Conservation (phyloP, 2,888 invertebrate genomes). For the Cylloceria caligata region DNA sequence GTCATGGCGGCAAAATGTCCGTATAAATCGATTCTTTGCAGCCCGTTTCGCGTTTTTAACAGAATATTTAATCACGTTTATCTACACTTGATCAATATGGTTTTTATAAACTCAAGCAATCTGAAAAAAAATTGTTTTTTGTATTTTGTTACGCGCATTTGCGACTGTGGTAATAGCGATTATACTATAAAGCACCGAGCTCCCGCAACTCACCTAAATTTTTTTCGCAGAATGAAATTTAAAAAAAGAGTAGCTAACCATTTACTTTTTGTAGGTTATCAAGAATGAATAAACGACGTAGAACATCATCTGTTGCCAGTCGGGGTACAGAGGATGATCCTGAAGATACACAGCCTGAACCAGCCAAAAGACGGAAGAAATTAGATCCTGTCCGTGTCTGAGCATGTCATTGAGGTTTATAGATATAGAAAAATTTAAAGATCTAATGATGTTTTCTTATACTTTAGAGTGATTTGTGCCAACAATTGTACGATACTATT, state of each 20-base stretch:
- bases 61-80: neutral
- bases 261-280: slow-evolving; percentile 65
- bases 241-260: neutral
- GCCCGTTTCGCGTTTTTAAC: slow-evolving; percentile 16
- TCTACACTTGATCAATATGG: slow-evolving; percentile 6
- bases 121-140: neutral
- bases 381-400: slow-evolving; percentile 89
- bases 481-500: slow-evolving; percentile 96
- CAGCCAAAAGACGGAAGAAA: slow-evolving; percentile 88
- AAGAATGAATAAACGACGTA: slow-evolving; percentile 91
- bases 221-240: neutral
- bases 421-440: neutral
- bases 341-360: slow-evolving; percentile 87
- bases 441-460: neutral
- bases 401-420: neutral
- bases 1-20: slow-evolving; percentile 78
- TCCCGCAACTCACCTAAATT: neutral
- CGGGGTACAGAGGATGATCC: slow-evolving; percentile 90
- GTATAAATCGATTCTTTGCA: slow-evolving; percentile 63
- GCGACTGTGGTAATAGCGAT: neutral
- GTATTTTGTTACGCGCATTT: neutral
- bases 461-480: slow-evolving; percentile 92
- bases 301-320: slow-evolving; percentile 94
- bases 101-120: slow-evolving; percentile 20
- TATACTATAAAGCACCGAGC: neutral